These are phyloP conservation scores for Delichon dasypus DNA, from an alignment of 2,797 vertebrate genomes.

Conservation along the genomic window DNA sequence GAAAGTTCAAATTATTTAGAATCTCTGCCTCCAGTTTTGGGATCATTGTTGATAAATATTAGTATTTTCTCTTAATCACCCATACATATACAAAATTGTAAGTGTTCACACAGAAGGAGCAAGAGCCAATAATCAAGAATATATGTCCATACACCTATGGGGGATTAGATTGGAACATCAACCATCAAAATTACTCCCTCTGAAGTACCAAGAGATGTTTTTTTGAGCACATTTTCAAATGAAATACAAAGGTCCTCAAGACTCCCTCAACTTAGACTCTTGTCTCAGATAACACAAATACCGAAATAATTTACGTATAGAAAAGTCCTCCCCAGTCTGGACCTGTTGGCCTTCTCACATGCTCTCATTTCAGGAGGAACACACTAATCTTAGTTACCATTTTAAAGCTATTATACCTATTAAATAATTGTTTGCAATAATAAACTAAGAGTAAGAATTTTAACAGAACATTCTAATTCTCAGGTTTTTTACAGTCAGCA, in stretches of 20 bases:
- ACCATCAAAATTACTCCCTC: neutral
- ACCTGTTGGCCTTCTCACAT: neutral
- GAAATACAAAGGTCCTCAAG: neutral
- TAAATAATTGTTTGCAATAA: slow-evolving; percentile 45
- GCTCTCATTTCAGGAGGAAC: neutral
- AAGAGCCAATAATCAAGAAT: neutral
- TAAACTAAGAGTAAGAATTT: slow-evolving; percentile 44
- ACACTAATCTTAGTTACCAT: neutral
- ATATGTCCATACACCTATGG: neutral
- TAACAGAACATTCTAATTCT: slow-evolving; percentile 9
- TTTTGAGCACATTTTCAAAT: neutral
- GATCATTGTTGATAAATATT: neutral
- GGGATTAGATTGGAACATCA: neutral
- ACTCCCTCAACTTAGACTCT: neutral
- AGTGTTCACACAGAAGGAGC: slow-evolving; percentile 38
- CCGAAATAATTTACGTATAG: neutral
- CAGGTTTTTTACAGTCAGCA: neutral
- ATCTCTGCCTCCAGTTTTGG: neutral
- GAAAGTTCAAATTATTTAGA: neutral
- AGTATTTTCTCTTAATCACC: slow-evolving; percentile 28
- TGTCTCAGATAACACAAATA: neutral
- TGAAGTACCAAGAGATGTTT: neutral
- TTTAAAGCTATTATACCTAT: slow-evolving; percentile 31
- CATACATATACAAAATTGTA: slow-evolving; percentile 37
- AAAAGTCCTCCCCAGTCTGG: neutral